Conservation (phyloP, 2,113 vertebrate genomes). For the Calidris pygmaea region DNA sequence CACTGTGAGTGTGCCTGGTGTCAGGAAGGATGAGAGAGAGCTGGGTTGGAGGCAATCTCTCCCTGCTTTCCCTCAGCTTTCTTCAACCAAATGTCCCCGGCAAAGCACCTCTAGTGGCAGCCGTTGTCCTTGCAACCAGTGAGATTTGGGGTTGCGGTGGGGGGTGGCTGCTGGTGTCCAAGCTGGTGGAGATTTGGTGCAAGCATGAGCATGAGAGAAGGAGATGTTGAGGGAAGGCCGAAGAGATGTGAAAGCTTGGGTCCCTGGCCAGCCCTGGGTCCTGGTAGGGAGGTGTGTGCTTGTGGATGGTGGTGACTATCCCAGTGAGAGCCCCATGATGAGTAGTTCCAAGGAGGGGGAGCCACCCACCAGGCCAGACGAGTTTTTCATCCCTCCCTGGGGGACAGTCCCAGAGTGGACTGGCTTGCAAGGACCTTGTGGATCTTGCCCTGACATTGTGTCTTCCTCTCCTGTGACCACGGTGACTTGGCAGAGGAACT, state of each 20-base stretch:
- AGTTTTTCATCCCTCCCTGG: neutral
- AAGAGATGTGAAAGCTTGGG: neutral
- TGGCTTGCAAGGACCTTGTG: neutral
- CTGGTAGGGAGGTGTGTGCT: neutral
- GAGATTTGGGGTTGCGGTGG: too few species aligned
- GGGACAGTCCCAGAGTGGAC: too few species aligned
- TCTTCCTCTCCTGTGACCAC: neutral
- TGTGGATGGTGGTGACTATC: neutral
- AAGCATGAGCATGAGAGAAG: neutral
- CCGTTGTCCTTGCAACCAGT: too few species aligned
- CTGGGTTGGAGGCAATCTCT: too few species aligned
- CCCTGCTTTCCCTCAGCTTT: neutral
- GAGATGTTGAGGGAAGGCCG: neutral
- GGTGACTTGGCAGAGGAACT: neutral
- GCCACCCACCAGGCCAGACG: too few species aligned
- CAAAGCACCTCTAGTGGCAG: too few species aligned
- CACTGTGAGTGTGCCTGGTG: neutral
- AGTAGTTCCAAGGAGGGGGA: too few species aligned
- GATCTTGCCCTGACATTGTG: neutral
- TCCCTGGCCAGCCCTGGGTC: neutral
- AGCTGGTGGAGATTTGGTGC: neutral
- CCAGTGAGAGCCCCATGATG: neutral
- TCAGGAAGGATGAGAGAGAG: neutral
- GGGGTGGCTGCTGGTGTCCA: too few species aligned
- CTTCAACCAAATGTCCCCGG: neutral